phyloP scores from a whole-genome alignment of 2,888 invertebrate genomes.

The Oscheius sp. region DNA sequence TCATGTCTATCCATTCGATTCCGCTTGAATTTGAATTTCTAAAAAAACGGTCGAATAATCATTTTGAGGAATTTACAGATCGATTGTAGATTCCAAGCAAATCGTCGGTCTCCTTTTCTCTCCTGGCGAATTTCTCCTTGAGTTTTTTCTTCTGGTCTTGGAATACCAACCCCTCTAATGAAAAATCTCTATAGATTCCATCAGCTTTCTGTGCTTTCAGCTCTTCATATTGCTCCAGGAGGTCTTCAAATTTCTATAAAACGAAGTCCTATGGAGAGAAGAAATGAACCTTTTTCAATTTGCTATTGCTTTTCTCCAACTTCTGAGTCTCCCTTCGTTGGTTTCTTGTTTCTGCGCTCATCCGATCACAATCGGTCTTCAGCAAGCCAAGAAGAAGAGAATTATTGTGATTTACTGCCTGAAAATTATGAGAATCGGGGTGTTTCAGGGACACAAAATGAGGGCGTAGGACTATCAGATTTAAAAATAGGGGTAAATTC shows the following conservation, averaged over 20 bases:
- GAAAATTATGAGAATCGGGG: not conserved
- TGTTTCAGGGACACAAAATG: not conserved
- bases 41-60: not conserved
- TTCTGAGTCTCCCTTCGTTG: constrained; percentile 4
- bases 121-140: not conserved
- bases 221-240: constrained; percentile 6
- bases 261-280: not conserved
- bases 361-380: constrained; percentile 7
- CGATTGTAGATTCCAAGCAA: not conserved
- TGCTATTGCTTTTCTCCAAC: not conserved
- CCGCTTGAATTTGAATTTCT: constrained; percentile 16
- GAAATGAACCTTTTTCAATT: constrained; percentile 21
- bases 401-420: constrained; percentile 14
- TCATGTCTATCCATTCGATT: not conserved
- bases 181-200: constrained; percentile 1
- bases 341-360: not conserved
- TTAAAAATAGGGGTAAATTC: not conserved
- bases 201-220: constrained; percentile 9
- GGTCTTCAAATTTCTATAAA: not conserved
- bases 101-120: constrained; percentile 14
- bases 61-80: not conserved
- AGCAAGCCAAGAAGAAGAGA: not conserved
- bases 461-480: not conserved
- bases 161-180: not conserved
- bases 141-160: not conserved